Base-by-base conservation (phyloP, 1,140 invertebrate genomes). In the Alviniconcha marisindica region DNA sequence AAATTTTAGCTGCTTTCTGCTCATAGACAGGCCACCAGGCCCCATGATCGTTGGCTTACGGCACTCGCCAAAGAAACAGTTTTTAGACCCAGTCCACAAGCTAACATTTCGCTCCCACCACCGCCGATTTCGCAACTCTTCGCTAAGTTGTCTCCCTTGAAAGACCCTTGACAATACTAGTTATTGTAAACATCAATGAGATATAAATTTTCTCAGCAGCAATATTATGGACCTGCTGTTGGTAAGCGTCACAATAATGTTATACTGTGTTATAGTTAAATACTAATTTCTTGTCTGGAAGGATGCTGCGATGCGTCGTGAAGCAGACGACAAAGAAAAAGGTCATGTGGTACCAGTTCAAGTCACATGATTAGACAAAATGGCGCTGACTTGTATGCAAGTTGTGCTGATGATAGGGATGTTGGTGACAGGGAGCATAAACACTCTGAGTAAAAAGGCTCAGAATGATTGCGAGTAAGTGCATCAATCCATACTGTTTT, bases 371-470 rank as follows among this genome's bases (percentile, higher is more conserved):
- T 81, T 69, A 60, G 73, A 40, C 83, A 91, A 89, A 87, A 91
- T 91, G 89, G 91, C 91, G 84, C 83, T 92, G 60, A 89, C 88
- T 28, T 89, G 89, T 82, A 48, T 87, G 44, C 91, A 92, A 77
- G 86, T 92, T 73, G 71, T 90, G 71, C 85, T 92, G 69, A 90
- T 90, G 89, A 77, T 91, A 74, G 91, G 91, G 10, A 92, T 92
- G 91, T 81, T 92, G 36, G 83, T 92, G 0, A 92, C 91, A 36
- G 91, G 91, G 12, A 92, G 90, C 78, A 92, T 92, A 21, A 92
- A 92, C 54, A 92, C 91, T 48, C 24, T 92, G 28, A 91, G 90
- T 56, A 92, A 92, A 87, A 92, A 92, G 73, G 90, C 90, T 74
- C 91, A 92, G 74, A 90, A 91, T 79, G 90, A 92, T 63, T 91